Evolutionary conservation across 2,888 invertebrate genomes (phyloP).

Genomic region (Muscina levida): DNA sequence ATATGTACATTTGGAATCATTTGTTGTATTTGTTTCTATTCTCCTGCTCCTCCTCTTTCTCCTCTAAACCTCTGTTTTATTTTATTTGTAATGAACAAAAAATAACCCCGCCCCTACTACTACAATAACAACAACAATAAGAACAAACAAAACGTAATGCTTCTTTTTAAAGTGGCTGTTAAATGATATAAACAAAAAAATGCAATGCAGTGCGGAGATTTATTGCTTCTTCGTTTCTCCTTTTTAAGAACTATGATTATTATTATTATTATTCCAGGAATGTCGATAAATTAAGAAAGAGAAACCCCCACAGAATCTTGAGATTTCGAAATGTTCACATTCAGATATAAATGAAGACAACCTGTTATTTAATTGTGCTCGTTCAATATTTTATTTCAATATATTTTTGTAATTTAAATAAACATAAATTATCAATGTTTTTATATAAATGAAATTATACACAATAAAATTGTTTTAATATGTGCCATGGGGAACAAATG

Average conservation of each 20-base stretch:
- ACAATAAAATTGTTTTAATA: neutral
- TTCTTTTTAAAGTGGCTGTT: constrained; percentile 51
- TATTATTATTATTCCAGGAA: constrained; percentile 43
- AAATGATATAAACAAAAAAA: constrained; percentile 8
- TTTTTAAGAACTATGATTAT: constrained; percentile 33
- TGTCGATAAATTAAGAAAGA: constrained; percentile 9
- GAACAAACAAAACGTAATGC: constrained; percentile 39
- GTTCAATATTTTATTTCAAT: constrained; percentile 62
- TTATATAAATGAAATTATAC: constrained; percentile 61
- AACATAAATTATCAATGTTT: constrained; percentile 64
- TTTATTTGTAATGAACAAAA: constrained; percentile 5
- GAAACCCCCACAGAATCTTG: constrained; percentile 13
- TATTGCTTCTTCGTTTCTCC: constrained; percentile 8
- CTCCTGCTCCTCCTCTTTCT: constrained; percentile 41
- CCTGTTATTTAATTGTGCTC: constrained; percentile 62
- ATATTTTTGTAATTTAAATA: constrained; percentile 67
- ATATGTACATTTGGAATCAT: constrained; percentile 52
- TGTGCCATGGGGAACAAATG: too few species aligned
- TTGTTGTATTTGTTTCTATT: constrained; percentile 59
- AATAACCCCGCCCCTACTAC: too few species aligned
- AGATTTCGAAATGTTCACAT: constrained; percentile 41
- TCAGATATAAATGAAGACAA: constrained; percentile 50
- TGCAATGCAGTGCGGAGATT: constrained; percentile 19
- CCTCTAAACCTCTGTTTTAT: constrained; percentile 20
- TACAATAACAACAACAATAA: constrained; percentile 14